Percentiles rank a stretch among this genome's conserved stretches.
These are phyloP conservation scores for Penaeus monodon DNA, from an alignment of 2,888 invertebrate species.

Conservation along the genomic window DNA sequence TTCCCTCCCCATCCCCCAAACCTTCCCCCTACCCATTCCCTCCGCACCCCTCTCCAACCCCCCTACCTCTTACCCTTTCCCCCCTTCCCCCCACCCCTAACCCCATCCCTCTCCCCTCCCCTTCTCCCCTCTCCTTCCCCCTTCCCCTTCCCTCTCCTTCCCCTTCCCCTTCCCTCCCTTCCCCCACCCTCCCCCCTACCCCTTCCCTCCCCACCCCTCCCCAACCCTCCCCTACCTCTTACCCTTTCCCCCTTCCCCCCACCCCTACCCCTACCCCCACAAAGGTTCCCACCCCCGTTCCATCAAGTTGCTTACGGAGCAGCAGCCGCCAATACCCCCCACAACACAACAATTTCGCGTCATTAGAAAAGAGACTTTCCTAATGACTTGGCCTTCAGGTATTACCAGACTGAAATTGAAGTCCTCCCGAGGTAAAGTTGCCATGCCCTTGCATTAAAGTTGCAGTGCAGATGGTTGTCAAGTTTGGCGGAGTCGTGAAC, in stretches of 20 bases:
- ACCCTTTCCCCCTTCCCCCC: neutral
- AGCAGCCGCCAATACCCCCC: too few species aligned
- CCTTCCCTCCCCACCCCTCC: neutral
- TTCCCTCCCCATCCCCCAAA: neutral
- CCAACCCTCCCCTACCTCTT: neutral
- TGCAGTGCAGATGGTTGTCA: too few species aligned
- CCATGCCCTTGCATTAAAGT: too few species aligned
- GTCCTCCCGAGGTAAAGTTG: too few species aligned
- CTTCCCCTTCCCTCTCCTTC: neutral
- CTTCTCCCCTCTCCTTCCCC: neutral
- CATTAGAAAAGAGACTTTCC: too few species aligned
- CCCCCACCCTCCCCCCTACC: neutral
- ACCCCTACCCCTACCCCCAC: neutral
- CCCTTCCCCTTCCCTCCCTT: neutral
- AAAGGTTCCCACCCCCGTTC: neutral
- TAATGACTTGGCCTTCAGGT: too few species aligned
- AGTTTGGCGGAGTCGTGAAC: too few species aligned
- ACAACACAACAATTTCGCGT: too few species aligned
- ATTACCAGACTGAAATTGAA: too few species aligned
- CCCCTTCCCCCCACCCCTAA: neutral
- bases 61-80: too few species aligned
- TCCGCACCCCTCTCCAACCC: neutral
- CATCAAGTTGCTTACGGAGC: neutral
- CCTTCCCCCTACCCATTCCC: neutral
- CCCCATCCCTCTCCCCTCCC: neutral